These are phyloP conservation scores for Tinea trinotella DNA, from an alignment of 2,888 invertebrate genomes.

Conservation along the genomic window DNA sequence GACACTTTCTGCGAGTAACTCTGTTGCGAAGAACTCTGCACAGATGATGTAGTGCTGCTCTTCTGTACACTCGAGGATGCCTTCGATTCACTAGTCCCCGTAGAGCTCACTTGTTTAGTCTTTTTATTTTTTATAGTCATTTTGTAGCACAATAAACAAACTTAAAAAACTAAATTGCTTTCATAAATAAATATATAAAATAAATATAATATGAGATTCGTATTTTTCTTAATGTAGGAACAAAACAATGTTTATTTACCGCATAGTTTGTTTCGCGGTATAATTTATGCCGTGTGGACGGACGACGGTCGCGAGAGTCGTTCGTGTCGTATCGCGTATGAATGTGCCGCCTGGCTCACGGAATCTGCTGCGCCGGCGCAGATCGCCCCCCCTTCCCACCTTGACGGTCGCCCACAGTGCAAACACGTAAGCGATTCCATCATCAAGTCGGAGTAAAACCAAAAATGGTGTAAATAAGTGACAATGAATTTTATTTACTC, in stretches of 20 bases:
- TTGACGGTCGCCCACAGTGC: constrained; percentile 22
- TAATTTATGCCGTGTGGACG: constrained; percentile 26
- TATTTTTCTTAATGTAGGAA: constrained; percentile 6
- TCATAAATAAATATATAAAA: constrained; percentile 26
- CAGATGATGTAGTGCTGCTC: constrained; percentile 53
- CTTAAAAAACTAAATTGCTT: neutral
- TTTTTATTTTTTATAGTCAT: constrained; percentile 73
- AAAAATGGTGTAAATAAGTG: constrained; percentile 57
- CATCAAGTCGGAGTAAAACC: constrained; percentile 58
- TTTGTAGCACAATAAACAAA: constrained; percentile 30
- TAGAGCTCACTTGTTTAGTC: constrained; percentile 61
- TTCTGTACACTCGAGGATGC: constrained; percentile 64
- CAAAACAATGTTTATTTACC: constrained; percentile 10
- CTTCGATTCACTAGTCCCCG: constrained; percentile 38
- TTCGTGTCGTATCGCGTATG: constrained; percentile 58
- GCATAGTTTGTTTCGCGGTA: constrained; percentile 9
- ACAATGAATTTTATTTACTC: constrained; percentile 9
- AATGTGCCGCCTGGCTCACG: constrained; percentile 67
- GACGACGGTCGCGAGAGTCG: constrained; percentile 56
- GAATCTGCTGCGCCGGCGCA: constrained; percentile 40
- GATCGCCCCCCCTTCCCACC: constrained; percentile 40
- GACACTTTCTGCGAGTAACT: constrained; percentile 53
- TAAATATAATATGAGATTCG: constrained; percentile 25
- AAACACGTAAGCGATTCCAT: constrained; percentile 66
- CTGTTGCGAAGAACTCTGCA: constrained; percentile 33